Evolutionary conservation across 2,113 vertebrate genomes (phyloP), one percentile per base, ranked within the genome.

Genomic region (Pangasianodon gigas): DNA sequence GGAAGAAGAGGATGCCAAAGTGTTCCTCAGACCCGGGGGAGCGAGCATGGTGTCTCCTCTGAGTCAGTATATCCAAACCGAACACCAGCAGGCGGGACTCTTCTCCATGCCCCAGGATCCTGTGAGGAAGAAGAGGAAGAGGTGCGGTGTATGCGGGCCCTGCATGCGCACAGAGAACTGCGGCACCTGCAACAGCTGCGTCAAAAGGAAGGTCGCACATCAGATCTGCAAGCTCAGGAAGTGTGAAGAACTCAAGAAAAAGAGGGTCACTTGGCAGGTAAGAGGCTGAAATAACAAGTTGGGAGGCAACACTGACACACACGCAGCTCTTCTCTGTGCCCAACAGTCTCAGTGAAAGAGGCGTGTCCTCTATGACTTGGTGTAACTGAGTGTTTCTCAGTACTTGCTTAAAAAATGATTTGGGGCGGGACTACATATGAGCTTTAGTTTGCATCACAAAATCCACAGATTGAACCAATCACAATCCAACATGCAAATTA

Each of bases 201-300:
- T 96, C 85, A 98, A 98, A 92, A 96, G 97, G 77, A 96, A 95
- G 91, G 97, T 96, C 0, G 95, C 97, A 41, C 97, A 98, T 92
- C 97, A 98, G 94, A 97, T 98, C 93, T 98, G 97, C 93, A 97
- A 96, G 89, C 95, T 97, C 93, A 96, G 98, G 90, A 97, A 97
- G 91, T 97, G 96, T 86, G 94, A 97, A 19, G 94, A 96, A 93
- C 96, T 98, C 79, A 97, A 96, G 93, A 97, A 95, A 95, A 97
- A 93, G 90, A 93, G 65, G 77, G 87, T 51, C 10, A 90, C 92
- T 82, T 90, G 58, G 75, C 93, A 96, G 91, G 94, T 93, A 89
- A 95, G 92, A 0, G 54, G 44, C 26, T 46, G 29, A 65, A 14
- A 51, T 51, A 16, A 80, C 51, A 44, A 44, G 24, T 29, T 46